A percentile compares a stretch with the other conserved stretches of the same genome.
These are phyloP conservation scores for Menura novaehollandiae DNA, from an alignment of 2,113 vertebrate genomes.

Conservation along the genomic window DNA sequence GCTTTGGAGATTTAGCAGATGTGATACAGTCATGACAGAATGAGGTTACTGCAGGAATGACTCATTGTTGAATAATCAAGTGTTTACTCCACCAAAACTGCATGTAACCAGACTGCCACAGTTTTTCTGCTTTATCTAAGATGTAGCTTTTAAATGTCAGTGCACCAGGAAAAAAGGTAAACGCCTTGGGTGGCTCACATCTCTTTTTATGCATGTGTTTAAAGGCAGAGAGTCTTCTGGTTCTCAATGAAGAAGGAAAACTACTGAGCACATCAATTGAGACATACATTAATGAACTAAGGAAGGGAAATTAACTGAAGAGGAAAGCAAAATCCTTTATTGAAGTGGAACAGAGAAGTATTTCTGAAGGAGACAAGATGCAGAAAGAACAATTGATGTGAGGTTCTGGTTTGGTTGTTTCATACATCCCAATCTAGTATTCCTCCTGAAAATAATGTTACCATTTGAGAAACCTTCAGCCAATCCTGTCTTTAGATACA, in stretches of 20 bases:
- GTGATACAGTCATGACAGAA: slow-evolving; percentile 67
- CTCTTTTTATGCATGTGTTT: background rate
- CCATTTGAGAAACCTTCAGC: background rate
- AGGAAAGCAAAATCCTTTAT: background rate
- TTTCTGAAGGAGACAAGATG: background rate
- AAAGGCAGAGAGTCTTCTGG: background rate
- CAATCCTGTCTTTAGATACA: background rate
- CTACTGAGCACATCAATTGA: background rate
- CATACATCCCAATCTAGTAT: background rate
- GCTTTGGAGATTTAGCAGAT: slow-evolving; percentile 45
- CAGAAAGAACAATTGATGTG: background rate
- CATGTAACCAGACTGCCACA: slow-evolving; percentile 49
- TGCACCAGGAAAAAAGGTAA: slow-evolving; percentile 36
- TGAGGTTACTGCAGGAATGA: slow-evolving; percentile 67
- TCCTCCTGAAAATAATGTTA: background rate
- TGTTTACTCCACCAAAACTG: slow-evolving; percentile 61
- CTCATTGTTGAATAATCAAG: slow-evolving; percentile 66
- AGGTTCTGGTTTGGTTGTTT: background rate
- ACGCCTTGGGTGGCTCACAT: slow-evolving; percentile 27
- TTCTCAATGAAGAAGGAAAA: slow-evolving; percentile 19
- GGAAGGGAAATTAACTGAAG: background rate
- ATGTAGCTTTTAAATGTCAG: slow-evolving; percentile 56
- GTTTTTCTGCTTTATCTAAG: slow-evolving; percentile 32
- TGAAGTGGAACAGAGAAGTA: background rate
- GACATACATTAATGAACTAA: background rate